Evolutionary conservation across 2,797 vertebrate species (phyloP), one percentile per base, ranked within the genome.

Genomic region (Moxostoma hubbsi): DNA sequence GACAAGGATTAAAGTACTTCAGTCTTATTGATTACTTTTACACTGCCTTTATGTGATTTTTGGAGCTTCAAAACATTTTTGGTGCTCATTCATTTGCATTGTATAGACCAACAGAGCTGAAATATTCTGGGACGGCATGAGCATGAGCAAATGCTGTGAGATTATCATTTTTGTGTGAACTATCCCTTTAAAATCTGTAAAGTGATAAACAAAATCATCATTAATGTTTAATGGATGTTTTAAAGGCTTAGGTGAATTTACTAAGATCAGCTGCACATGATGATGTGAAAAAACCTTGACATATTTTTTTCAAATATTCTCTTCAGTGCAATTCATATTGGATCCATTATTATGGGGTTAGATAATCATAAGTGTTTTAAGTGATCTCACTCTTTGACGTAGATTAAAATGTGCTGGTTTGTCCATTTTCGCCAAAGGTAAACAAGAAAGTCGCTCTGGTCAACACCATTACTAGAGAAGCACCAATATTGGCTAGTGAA

Each of bases 261-360:
- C 45, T 15, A 53, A 67, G 4, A 62, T 61, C 75, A 69, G 11
- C 50, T 61, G 75, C 43, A 73, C 55, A 50, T n/a, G 47, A 62
- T 67, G 57, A 16, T 16, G 12, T 71, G 3, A 55, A 45, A 53
- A 5, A 77, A 46, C 13, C 1, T n/a, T 43, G 59, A 53, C 15
- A 65, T 53, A 15, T 67, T 50, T 77, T 77, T 61, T 43, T 51
- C 71, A 46, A 70, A 79, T 83, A 87, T 77, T 86, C 55, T 83
- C 78, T 86, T 91, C 90, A 93, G 92, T 91, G 92, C 90, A 93
- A 86, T 88, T 88, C 77, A 61, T 78, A 80, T 18, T 75, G 51
- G 43, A 54, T 73, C 82, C 1, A 67, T 58, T 80, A 79, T 69
- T 80, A 79, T 74, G 65, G 63, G 57, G 77, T 73, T 78, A 54